A percentile compares a stretch with the other conserved stretches of the same genome.
Conservation (phyloP, 2,113 vertebrate species). For the Heteronetta atricapilla region DNA sequence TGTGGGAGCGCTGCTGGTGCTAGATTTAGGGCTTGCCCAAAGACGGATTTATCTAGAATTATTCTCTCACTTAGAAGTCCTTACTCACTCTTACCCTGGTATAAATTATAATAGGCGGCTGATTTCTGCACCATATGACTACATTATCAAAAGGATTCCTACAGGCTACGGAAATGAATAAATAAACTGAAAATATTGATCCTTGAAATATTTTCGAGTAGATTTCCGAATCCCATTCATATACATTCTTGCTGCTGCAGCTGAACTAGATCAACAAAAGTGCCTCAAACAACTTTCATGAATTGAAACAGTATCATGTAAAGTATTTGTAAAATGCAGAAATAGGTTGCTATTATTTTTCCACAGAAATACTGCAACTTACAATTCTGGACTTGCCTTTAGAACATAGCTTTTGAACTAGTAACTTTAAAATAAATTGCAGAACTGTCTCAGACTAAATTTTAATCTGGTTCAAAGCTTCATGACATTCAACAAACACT, state of each 20-base stretch:
- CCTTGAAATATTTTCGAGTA: background rate
- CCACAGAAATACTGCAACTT: background rate
- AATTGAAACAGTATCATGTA: background rate
- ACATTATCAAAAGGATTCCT: background rate
- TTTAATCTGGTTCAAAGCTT: constrained; percentile 61
- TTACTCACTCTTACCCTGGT: background rate
- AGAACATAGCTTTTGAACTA: background rate
- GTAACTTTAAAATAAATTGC: constrained; percentile 5
- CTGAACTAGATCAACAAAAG: background rate
- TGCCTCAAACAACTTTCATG: background rate
- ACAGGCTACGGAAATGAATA: background rate
- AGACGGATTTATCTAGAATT: background rate
- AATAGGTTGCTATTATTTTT: background rate
- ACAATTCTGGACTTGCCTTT: background rate
- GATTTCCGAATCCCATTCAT: background rate
- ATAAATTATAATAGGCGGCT: background rate
- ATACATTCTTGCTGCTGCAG: background rate
- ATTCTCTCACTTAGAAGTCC: background rate
- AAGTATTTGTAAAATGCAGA: background rate
- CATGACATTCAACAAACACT: constrained; percentile 43
- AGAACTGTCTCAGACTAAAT: constrained; percentile 21
- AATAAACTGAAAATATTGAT: background rate
- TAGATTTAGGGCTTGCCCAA: background rate
- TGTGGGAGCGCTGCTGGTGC: background rate
- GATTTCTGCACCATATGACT: background rate